Base-by-base conservation (phyloP, 2,888 invertebrate species). In the Protodeltote pygarga region DNA sequence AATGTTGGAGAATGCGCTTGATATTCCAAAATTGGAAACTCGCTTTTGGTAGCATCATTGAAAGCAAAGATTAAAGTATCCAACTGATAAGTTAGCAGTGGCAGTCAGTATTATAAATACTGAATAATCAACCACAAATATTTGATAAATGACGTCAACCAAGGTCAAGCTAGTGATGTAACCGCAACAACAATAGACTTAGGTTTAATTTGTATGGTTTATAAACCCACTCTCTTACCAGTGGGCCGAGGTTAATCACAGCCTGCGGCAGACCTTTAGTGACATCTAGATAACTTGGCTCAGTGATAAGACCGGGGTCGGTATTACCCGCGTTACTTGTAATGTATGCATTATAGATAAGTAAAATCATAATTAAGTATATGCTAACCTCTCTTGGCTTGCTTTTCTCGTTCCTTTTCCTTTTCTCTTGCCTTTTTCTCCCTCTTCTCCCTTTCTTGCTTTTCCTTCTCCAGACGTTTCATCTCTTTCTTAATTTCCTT, bases 401-500 rank as follows among this genome's bases (percentile, higher is more conserved):
- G 88, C 65, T 89, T 89, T 50, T 92, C 89, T 11, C 85, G 81
- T 75, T 93, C 90, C 72, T 85, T 90, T 65, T 92, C 92, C 81
- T 92, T 93, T 65, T 93, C 93, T 46, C 87, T 79, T 37, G 90
- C 89, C 74, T 93, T 93, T 73, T 85, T 93, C 48, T 91, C 91
- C 58, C 89, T 87, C 71, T 90, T 92, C 70, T 92, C 92, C 21
- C 86, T 79, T 67, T 92, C 93, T 64, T 80, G 83, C 70, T 90
- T 87, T 71, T 93, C 92, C 67, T 93, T 93, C 68, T 92, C 92
- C 34, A 92, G 77, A 52, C 87, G 78, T 72, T 88, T 91, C 84
- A 90, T 89, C 61, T 93, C 93, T 71, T 93, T 93, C 75, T 92
- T 93, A 60, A 92, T 68, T 27, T 93, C 93, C 69, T 92, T 92